A percentile compares a stretch with the other conserved stretches of the same genome.
Conservation (phyloP, 2,797 vertebrate genomes). For the Bradypus variegatus region DNA sequence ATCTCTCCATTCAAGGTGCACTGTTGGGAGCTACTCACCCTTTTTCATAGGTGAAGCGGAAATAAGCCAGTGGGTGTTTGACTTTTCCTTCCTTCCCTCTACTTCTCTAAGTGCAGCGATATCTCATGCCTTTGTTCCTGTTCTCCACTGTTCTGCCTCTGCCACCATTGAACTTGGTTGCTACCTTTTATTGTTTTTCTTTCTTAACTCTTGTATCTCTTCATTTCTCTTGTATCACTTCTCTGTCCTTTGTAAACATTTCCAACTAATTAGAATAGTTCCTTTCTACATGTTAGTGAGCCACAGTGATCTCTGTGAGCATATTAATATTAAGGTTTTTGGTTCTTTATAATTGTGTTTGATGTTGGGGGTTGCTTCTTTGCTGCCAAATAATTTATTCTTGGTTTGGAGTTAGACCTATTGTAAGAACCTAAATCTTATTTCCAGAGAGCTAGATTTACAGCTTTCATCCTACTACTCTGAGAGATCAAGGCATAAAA, state of each 20-base stretch:
- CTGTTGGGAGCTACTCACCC: neutral
- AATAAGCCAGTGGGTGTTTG: neutral
- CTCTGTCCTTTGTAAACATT: slow-evolving; percentile 8
- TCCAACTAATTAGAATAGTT: neutral
- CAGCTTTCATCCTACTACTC: neutral
- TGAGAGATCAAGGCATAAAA: neutral
- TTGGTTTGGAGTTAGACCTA: neutral
- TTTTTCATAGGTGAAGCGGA: neutral
- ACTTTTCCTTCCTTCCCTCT: neutral
- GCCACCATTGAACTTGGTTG: neutral
- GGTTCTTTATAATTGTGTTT: neutral
- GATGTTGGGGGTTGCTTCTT: neutral
- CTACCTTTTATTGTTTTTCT: neutral
- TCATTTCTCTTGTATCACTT: neutral
- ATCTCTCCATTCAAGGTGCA: neutral
- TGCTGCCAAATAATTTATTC: neutral
- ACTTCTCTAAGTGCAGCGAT: neutral
- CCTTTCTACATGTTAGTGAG: neutral
- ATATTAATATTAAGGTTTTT: neutral
- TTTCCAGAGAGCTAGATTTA: neutral
- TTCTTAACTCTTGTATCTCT: neutral
- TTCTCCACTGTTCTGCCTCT: neutral
- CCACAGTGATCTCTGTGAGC: neutral
- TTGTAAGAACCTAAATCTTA: neutral
- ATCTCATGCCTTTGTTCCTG: neutral